Evolutionary conservation across 37 sponge, comb jelly and placozoan genomes (phyloP).

Genomic region (Oscarella lobularis): DNA sequence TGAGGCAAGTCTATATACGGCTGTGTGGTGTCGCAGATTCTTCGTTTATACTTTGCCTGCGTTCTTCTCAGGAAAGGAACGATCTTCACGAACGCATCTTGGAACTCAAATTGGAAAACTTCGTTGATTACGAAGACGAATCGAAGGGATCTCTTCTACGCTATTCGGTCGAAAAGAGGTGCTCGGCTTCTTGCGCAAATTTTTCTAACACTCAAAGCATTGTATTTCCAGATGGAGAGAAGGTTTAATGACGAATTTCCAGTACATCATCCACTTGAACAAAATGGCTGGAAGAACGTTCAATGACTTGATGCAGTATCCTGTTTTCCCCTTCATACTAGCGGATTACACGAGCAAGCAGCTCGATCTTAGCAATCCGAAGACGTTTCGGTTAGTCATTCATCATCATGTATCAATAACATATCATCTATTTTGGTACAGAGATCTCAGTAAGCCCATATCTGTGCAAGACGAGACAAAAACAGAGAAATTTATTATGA

Average conservation of each 20-base stretch:
- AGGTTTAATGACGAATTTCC: constrained; percentile 92
- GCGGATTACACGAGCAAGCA: constrained; percentile 69
- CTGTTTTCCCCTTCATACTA: constrained; percentile 90
- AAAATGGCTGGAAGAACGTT: constrained; percentile 95
- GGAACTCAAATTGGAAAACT: constrained; percentile 59
- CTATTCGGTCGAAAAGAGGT: neutral
- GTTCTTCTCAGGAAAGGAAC: neutral
- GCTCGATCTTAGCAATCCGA: constrained; percentile 54
- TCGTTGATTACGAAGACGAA: constrained; percentile 64
- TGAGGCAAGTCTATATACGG: constrained; percentile 11
- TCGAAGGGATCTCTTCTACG: constrained; percentile 1
- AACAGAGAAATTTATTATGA: constrained; percentile 44
- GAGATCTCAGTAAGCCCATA: constrained; percentile 52
- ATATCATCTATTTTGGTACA: constrained; percentile 13
- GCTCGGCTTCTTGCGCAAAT: neutral
- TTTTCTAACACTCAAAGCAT: neutral
- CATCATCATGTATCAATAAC: neutral
- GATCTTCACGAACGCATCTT: neutral
- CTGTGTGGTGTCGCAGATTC: constrained; percentile 1
- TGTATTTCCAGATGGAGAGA: constrained; percentile 60
- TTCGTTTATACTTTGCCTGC: neutral
- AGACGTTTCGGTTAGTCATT: constrained; percentile 52
- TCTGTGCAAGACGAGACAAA: constrained; percentile 69
- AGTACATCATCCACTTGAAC: constrained; percentile 96
- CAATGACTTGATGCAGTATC: constrained; percentile 99